phyloP scores from a whole-genome alignment of 2,113 vertebrate genomes.

The Callipepla californica region DNA sequence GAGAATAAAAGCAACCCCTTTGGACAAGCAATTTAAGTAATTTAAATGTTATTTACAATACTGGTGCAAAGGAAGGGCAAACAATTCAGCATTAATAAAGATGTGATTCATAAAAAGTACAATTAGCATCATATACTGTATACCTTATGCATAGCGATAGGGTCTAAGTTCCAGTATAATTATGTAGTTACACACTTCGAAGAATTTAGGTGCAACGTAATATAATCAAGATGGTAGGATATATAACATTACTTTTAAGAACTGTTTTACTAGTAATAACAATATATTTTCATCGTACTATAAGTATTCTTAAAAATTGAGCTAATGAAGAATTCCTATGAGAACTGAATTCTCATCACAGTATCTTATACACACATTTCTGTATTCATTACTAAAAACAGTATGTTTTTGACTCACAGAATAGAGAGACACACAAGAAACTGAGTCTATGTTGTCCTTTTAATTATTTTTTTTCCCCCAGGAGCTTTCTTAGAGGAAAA shows the following conservation, averaged over 20 bases:
- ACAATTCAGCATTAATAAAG: background rate
- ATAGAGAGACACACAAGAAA: background rate
- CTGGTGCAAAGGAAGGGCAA: background rate
- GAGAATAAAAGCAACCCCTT: background rate
- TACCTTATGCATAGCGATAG: background rate
- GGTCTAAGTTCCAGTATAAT: background rate
- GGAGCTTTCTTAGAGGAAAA: background rate
- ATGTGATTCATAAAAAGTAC: background rate
- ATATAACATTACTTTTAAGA: background rate
- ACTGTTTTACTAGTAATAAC: background rate
- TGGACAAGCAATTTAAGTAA: background rate
- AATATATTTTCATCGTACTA: background rate
- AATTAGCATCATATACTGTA: accelerated
- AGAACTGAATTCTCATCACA: background rate
- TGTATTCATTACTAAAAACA: background rate
- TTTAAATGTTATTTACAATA: background rate
- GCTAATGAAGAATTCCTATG: background rate
- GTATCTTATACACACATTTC: background rate
- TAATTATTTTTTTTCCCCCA: background rate
- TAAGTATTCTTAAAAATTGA: background rate
- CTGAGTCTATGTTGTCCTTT: background rate
- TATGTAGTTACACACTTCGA: background rate
- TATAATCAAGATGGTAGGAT: background rate
- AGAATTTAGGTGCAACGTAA: background rate
- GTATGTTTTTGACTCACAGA: background rate